Evolutionary conservation across 2,888 invertebrate genomes (phyloP).

Genomic region (Drosophila paramelanica): DNA sequence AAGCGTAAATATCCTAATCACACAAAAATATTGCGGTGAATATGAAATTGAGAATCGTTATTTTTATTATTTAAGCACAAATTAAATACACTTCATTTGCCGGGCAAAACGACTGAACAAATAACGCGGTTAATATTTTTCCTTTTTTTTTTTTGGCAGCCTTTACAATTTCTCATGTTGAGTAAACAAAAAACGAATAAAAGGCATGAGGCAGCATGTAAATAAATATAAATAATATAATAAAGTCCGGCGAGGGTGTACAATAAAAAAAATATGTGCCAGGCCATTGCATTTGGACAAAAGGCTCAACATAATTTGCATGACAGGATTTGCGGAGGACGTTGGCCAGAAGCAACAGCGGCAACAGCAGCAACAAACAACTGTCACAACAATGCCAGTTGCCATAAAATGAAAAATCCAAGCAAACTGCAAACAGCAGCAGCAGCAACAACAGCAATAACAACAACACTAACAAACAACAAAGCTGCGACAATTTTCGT

Average conservation of each 20-base stretch:
- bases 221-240: constrained; percentile 51
- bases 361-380: constrained; percentile 38
- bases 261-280: constrained; percentile 56
- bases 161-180: constrained; percentile 15
- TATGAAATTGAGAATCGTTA: neutral
- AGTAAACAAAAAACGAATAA: constrained; percentile 2
- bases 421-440: constrained; percentile 32
- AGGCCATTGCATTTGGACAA: constrained; percentile 61
- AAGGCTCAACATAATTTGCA: constrained; percentile 65
- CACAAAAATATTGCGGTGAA: too few species aligned
- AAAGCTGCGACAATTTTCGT: constrained; percentile 55
- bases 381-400: constrained; percentile 64
- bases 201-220: constrained; percentile 3
- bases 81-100: constrained; percentile 25
- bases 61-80: constrained; percentile 26
- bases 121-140: constrained; percentile 1
- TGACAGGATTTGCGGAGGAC: constrained; percentile 50
- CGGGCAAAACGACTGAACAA: constrained; percentile 11
- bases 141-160: constrained; percentile 8
- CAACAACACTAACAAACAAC: constrained; percentile 19
- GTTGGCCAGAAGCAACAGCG: constrained; percentile 30
- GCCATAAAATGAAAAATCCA: constrained; percentile 36
- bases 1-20: neutral
- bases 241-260: constrained; percentile 41
- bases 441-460: constrained; percentile 6